Evolutionary conservation across 2,113 vertebrate species (phyloP).

Genomic region (Erinaceus europaeus): DNA sequence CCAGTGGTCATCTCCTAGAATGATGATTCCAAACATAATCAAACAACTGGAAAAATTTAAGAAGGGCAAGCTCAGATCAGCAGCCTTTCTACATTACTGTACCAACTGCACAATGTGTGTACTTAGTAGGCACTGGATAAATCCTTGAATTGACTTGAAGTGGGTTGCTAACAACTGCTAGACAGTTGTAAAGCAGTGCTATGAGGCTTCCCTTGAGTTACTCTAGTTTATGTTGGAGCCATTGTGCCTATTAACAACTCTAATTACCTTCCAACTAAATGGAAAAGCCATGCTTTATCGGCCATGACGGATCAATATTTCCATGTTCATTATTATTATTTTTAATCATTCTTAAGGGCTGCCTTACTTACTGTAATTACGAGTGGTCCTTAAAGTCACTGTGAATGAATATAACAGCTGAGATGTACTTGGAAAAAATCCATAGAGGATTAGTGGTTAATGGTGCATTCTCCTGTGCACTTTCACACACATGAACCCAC

Average conservation of each 20-base stretch:
- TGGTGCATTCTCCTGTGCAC: background rate
- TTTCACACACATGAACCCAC: background rate
- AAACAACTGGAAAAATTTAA: constrained; percentile 43
- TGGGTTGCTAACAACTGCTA: background rate
- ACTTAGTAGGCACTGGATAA: constrained; percentile 40
- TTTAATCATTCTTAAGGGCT: constrained; percentile 48
- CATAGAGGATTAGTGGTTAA: background rate
- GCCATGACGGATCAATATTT: background rate
- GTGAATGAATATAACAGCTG: background rate
- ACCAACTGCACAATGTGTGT: background rate
- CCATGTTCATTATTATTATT: constrained; percentile 24
- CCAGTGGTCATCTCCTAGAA: constrained; percentile 27
- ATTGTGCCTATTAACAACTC: background rate
- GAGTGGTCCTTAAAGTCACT: constrained; percentile 4
- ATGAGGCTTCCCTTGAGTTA: background rate
- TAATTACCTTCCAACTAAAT: constrained; percentile 28
- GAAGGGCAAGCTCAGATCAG: constrained; percentile 25
- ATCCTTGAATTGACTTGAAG: constrained; percentile 40
- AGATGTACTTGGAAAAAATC: constrained; percentile 13
- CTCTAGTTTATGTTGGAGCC: background rate
- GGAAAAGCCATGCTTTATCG: constrained; percentile 39
- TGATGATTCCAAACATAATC: constrained; percentile 19
- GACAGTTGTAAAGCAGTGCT: background rate
- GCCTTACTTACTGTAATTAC: background rate
- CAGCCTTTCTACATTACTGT: constrained; percentile 12